Base-by-base conservation (phyloP, 2,797 vertebrate species). In the Allobates femoralis region DNA sequence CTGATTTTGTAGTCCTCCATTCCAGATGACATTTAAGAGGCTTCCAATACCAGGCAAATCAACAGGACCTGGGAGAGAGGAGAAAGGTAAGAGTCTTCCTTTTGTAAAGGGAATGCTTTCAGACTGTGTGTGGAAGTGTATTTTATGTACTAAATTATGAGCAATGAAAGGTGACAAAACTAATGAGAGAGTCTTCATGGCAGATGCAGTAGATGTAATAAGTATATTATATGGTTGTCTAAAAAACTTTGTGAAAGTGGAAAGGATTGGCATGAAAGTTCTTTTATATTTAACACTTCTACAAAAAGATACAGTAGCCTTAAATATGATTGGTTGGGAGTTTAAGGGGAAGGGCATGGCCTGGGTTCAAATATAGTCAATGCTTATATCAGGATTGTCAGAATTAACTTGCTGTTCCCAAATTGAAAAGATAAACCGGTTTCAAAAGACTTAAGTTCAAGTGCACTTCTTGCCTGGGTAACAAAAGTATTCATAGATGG, bases 1-100 rank as follows among this genome's bases (percentile, higher is more conserved):
- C 28, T 88, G 83, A 60, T 88, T 85, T 77, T 88, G 84, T 88
- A 88, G 81, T 21, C 87, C 87, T 81, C 87, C 83, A 85, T 88
- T 81, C 83, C 83, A 88, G 50, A 88, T 53, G 5, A 88, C 41
- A 60, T 81, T 88, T 67, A 88, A 46, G n/a, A 88, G 56, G 28
- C 83, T 85, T 88, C 83, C 83, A 58, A 88, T 67, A 32, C 77
- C 87, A 77, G 86, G 83, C 23, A 26, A 58, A 37, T 85, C 58
- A 66, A 88, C 19, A 67, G 87, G 87, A 85, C 87, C 87, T 85
- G 87, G 87, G 18, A 88, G 73, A 67, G 78, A 67, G 12, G 46
- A 76, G 30, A 85, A 81, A 28, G 87, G 87, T 14, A 88, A 41
- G 32, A 50, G 78, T 81, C 34, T 77, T 74, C 5, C 41, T 50